A percentile compares a stretch with the other conserved stretches of the same genome.
phyloP scores from a whole-genome alignment of 2,888 invertebrate genomes.

The Copidosoma aretas region DNA sequence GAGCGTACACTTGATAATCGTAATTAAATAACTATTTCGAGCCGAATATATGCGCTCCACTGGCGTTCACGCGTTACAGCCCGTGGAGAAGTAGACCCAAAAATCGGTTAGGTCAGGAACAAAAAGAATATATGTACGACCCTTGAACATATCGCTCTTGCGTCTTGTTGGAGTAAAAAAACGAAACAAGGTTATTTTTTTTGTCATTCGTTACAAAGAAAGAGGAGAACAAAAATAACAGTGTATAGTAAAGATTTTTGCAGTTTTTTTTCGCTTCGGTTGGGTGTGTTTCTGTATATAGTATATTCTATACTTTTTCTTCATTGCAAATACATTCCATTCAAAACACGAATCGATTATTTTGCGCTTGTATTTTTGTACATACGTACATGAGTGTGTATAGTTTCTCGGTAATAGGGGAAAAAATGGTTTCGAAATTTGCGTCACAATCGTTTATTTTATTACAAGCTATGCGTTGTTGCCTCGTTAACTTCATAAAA shows the following conservation, averaged over 20 bases:
- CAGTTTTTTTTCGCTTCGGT: neutral
- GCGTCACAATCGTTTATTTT: conserved; percentile 16
- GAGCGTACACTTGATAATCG: conserved; percentile 41
- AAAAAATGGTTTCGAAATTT: conserved; percentile 36
- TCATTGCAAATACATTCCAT: conserved; percentile 27
- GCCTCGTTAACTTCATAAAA: conserved; percentile 61
- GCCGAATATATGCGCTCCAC: conserved; percentile 37
- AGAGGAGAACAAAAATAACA: conserved; percentile 23
- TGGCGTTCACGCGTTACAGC: conserved; percentile 33
- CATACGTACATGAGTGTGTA: conserved; percentile 11
- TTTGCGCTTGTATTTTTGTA: neutral
- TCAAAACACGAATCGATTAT: conserved; percentile 25
- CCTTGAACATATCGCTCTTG: conserved; percentile 33
- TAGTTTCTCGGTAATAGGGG: conserved; percentile 25
- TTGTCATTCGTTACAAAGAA: conserved; percentile 8
- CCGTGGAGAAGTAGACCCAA: conserved; percentile 38
- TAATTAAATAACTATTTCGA: conserved; percentile 41
- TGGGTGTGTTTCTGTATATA: conserved; percentile 1
- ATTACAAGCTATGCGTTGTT: conserved; percentile 59
- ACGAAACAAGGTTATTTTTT: conserved; percentile 25
- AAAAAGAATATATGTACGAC: conserved; percentile 37
- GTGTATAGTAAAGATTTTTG: conserved; percentile 35
- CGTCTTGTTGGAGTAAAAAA: conserved; percentile 40
- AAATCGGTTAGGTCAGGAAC: conserved; percentile 40
- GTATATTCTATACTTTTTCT: conserved; percentile 18